phyloP scores from a whole-genome alignment of 1,140 invertebrate genomes.

The Trachymyrmex septentrionalis region DNA sequence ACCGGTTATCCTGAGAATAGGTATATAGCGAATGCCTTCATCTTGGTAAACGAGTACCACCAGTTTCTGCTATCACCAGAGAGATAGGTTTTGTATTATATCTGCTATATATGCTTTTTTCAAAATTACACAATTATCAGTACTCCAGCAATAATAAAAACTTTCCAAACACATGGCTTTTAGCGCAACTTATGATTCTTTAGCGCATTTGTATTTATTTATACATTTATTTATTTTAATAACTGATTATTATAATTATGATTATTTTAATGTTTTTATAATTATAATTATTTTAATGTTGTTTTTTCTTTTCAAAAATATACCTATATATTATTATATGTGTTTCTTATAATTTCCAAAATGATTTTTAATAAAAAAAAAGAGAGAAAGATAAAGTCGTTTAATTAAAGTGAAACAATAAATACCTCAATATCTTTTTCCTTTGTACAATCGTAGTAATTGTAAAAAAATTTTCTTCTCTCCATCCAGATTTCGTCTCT shows the following conservation, averaged over 20 bases:
- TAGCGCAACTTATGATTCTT: neutral
- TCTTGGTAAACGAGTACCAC: conserved; percentile 70
- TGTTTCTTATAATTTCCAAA: neutral
- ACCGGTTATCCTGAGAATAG: conserved; percentile 44
- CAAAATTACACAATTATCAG: conserved; percentile 13
- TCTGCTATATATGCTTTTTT: neutral
- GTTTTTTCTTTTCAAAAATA: neutral
- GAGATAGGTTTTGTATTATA: conserved; percentile 25
- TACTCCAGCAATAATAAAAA: neutral
- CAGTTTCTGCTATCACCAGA: conserved; percentile 56
- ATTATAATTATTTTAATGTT: neutral
- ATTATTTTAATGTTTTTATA: neutral
- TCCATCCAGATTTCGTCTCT: neutral
- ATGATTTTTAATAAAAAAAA: neutral
- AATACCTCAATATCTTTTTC: neutral
- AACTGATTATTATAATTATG: neutral
- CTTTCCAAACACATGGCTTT: neutral
- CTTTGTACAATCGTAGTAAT: neutral
- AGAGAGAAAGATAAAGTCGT: neutral
- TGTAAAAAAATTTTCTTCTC: neutral
- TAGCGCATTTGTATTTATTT: neutral
- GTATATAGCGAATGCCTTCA: conserved; percentile 44
- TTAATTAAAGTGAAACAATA: neutral
- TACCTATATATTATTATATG: neutral
- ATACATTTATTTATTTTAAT: neutral